These are phyloP conservation scores for Spodoptera exigua DNA, from an alignment of 2,888 invertebrate genomes.

Conservation along the genomic window DNA sequence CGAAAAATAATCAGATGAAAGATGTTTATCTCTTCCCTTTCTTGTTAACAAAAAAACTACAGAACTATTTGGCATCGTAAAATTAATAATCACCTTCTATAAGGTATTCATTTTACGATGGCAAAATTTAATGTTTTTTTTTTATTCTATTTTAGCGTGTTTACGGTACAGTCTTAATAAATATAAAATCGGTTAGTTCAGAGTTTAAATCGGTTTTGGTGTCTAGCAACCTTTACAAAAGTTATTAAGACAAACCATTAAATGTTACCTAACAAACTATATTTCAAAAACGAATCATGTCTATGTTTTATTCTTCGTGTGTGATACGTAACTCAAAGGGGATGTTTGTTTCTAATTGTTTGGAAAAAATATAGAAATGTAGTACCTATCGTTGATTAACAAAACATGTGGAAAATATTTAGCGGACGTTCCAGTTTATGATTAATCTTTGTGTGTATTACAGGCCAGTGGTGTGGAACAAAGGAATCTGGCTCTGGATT, in stretches of 20 bases:
- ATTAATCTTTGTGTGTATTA: conserved; percentile 48
- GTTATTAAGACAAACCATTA: background rate
- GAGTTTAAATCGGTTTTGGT: no score
- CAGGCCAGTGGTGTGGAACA: conserved; percentile 96
- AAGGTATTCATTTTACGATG: no score
- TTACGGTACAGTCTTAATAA: no score
- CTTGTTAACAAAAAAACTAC: no score
- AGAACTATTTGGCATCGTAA: no score
- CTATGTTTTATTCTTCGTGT: conserved; percentile 22
- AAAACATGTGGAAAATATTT: conserved; percentile 15
- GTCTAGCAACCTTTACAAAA: no score
- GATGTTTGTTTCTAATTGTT: conserved; percentile 37
- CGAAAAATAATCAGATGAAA: no score
- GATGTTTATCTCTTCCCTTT: no score
- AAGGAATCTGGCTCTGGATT: conserved; percentile 95
- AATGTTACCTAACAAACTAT: conserved; percentile 22
- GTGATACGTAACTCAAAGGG: conserved; percentile 9
- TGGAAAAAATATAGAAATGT: conserved; percentile 5
- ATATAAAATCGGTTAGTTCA: no score
- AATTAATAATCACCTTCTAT: no score
- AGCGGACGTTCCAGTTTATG: conserved; percentile 10
- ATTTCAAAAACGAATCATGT: conserved; percentile 1
- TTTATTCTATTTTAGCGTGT: no score
- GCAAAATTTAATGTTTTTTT: no score
- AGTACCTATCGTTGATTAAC: conserved; percentile 36